Evolutionary conservation across 2,797 vertebrate genomes (phyloP), one percentile per base, ranked within the genome.

Genomic region (Geotrypetes seraphini): DNA sequence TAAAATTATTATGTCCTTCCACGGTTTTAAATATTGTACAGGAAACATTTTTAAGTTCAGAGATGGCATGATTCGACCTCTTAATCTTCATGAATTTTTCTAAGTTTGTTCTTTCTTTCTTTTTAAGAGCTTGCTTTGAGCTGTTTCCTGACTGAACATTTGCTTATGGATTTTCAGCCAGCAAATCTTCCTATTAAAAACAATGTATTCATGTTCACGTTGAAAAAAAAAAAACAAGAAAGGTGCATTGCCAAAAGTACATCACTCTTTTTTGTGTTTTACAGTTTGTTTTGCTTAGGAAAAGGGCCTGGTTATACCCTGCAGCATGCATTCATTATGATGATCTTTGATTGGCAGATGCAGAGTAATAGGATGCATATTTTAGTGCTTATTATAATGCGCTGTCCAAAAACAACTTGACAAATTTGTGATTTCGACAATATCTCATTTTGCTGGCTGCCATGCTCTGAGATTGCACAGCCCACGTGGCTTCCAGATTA

Each of bases 361-460:
- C 67, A 70, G 64, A 71, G 75, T 68, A 77, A 75, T 71, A 73
- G 71, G 73, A 71, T 73, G 69, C 72, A 71, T 79, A 79, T 78
- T 81, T 77, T 71, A 71, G 65, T 61, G 71, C 71, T 71, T 73
- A 76, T 83, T 79, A 81, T 78, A 79, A 80, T 73, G 75, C 71
- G 75, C 75, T 81, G 71, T 83, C 77, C 73, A 78, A 76, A 81
- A 80, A 74, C 81, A 79, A 78, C 79, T 73, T 78, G 82, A 81
- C 77, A 78, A 73, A 78, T 78, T 68, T 80, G 78, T 78, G 75
- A 79, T 86, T 84, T 78, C 66, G 63, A 79, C 78, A 81, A 81
- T 84, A 78, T 78, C 79, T 78, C 67, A 69, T 84, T 88, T 87
- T 92, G 89, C 89, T 87, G 89, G 85, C 74, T 79, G 72, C 69